These are phyloP conservation scores for Chrysocyon brachyurus DNA, from an alignment of 2,797 vertebrate species.

Conservation along the genomic window DNA sequence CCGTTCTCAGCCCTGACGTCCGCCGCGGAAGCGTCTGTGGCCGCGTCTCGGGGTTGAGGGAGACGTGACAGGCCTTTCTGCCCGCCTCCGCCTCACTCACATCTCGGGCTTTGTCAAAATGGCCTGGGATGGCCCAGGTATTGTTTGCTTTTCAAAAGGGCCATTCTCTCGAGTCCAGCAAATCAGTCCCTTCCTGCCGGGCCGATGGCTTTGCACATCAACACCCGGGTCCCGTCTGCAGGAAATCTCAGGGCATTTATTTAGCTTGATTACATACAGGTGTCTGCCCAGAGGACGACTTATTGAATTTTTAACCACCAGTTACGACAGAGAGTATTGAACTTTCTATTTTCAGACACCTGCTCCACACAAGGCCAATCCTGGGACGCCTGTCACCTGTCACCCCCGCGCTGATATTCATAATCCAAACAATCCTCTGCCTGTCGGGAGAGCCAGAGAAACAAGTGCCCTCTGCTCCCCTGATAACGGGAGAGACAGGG, in stretches of 20 bases:
- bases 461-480: constrained; percentile 78
- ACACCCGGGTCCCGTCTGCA: neutral
- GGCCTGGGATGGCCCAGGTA: neutral
- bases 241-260: constrained; percentile 71
- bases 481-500: constrained; percentile 72
- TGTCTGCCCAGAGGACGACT: constrained; percentile 73
- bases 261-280: constrained; percentile 73
- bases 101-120: neutral
- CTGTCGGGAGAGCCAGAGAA: constrained; percentile 80
- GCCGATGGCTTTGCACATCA: neutral
- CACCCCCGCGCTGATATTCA: constrained; percentile 85
- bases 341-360: constrained; percentile 79
- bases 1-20: accelerated
- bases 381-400: constrained; percentile 84
- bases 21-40: accelerated
- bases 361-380: constrained; percentile 82
- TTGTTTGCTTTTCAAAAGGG: neutral
- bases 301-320: constrained; percentile 83
- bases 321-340: constrained; percentile 75
- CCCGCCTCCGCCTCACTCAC: accelerated
- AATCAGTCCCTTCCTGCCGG: neutral
- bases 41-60: accelerated
- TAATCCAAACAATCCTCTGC: constrained; percentile 85
- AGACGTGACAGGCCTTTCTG: accelerated
- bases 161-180: neutral